phyloP scores from a whole-genome alignment of 2,888 invertebrate species.

The Protonemura montana region DNA sequence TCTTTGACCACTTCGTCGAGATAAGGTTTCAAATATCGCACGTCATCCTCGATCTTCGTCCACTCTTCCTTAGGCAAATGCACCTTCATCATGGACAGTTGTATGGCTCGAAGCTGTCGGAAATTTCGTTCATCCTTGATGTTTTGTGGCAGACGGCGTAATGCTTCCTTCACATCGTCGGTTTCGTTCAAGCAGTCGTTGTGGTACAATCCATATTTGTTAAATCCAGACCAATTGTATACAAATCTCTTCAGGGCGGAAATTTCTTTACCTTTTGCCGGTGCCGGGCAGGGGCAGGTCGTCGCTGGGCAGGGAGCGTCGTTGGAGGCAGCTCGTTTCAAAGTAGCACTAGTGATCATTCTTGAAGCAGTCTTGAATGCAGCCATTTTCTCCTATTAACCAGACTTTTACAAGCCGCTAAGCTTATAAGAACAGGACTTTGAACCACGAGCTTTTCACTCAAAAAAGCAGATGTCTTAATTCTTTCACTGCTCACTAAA shows the following conservation, averaged over 20 bases:
- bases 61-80: constrained; percentile 89
- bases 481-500: too few relatives aligned
- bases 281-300: neutral
- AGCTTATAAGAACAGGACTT: too few relatives aligned
- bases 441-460: too few relatives aligned
- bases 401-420: too few relatives aligned
- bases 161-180: constrained; percentile 79
- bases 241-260: constrained; percentile 72
- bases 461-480: too few relatives aligned
- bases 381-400: neutral
- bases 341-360: neutral
- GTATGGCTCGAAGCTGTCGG: constrained; percentile 82
- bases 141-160: constrained; percentile 78
- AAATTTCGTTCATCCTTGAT: constrained; percentile 85
- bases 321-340: neutral
- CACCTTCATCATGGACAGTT: constrained; percentile 77
- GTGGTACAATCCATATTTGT: constrained; percentile 80
- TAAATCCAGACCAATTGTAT: constrained; percentile 81
- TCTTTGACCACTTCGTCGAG: constrained; percentile 84
- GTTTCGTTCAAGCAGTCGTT: constrained; percentile 81
- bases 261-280: neutral
- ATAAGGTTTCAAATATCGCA: constrained; percentile 78
- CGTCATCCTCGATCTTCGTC: constrained; percentile 87
- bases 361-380: neutral
- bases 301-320: too few relatives aligned